Conservation (phyloP, 1,140 invertebrate genomes). For the Araneus ventricosus region DNA sequence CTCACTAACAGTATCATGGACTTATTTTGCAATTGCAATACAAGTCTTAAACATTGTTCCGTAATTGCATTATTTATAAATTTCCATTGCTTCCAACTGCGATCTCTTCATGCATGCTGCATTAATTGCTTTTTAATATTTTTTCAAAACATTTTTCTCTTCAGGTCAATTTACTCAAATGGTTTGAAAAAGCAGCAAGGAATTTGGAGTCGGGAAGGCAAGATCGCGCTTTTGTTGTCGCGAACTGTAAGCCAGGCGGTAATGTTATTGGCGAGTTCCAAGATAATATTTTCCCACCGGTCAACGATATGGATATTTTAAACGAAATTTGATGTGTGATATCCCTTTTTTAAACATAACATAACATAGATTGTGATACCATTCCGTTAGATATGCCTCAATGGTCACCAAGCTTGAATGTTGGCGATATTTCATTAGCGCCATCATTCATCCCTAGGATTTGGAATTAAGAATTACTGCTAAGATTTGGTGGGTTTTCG, state of each 20-base stretch:
- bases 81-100: not conserved
- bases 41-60: too few species aligned
- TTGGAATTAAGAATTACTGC: too few species aligned
- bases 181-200: conserved; percentile 76
- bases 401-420: too few species aligned
- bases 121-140: too few species aligned
- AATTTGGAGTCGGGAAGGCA: conserved; percentile 77
- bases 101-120: too few species aligned
- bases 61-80: too few species aligned
- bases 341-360: not conserved
- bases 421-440: too few species aligned
- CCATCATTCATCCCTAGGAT: too few species aligned
- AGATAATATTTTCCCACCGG: conserved; percentile 77
- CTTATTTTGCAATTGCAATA: too few species aligned
- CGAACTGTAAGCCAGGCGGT: conserved; percentile 77
- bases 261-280: conserved; percentile 77
- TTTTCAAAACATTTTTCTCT: too few species aligned
- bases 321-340: conserved; percentile 58
- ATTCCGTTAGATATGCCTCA: not conserved
- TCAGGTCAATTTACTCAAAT: conserved; percentile 77
- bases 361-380: not conserved
- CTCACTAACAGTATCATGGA: too few species aligned
- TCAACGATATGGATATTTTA: conserved; percentile 67
- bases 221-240: conserved; percentile 77
- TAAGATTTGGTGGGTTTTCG: too few species aligned